Percentiles rank a stretch among this genome's conserved stretches.
These are phyloP conservation scores for Cephus pulcher DNA, from an alignment of 2,888 invertebrate genomes.

Conservation along the genomic window DNA sequence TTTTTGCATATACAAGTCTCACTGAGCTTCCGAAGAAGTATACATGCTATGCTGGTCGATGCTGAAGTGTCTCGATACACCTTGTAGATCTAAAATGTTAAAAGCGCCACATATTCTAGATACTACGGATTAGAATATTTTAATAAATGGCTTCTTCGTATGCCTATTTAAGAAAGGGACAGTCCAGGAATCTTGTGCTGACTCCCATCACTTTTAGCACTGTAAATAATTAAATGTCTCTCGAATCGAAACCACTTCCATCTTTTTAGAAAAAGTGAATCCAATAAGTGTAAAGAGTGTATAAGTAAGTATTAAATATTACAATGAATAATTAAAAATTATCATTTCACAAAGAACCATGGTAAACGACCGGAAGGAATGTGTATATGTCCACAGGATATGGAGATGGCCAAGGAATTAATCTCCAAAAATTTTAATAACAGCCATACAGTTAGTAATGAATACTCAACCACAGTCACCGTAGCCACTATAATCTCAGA, in stretches of 20 bases:
- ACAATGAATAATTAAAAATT: not conserved
- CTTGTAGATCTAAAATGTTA: too few species aligned
- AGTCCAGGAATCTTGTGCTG: conserved; percentile 23
- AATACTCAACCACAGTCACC: not conserved
- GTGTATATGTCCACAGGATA: conserved; percentile 33
- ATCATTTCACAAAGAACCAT: not conserved
- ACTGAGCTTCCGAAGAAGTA: not conserved
- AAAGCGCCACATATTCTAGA: not conserved
- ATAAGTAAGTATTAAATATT: not conserved
- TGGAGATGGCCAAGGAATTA: conserved; percentile 18
- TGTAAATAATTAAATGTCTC: conserved; percentile 32
- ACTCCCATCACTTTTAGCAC: conserved; percentile 25
- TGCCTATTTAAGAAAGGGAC: conserved; percentile 38
- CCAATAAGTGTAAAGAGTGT: not conserved
- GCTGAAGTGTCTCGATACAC: too few species aligned
- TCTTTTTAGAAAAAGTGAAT: not conserved
- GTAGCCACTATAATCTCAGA: conserved; percentile 24
- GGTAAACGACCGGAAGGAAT: conserved; percentile 17
- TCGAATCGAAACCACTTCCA: conserved; percentile 12
- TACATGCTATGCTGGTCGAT: too few species aligned
- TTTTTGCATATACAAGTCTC: not conserved
- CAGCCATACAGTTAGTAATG: not conserved
- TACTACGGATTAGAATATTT: conserved; percentile 21
- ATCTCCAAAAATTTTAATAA: not conserved
- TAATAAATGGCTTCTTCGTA: conserved; percentile 33